Percentiles rank a stretch among this genome's conserved stretches.
phyloP scores from a whole-genome alignment of 2,797 vertebrate genomes.

The Tinamus major region DNA sequence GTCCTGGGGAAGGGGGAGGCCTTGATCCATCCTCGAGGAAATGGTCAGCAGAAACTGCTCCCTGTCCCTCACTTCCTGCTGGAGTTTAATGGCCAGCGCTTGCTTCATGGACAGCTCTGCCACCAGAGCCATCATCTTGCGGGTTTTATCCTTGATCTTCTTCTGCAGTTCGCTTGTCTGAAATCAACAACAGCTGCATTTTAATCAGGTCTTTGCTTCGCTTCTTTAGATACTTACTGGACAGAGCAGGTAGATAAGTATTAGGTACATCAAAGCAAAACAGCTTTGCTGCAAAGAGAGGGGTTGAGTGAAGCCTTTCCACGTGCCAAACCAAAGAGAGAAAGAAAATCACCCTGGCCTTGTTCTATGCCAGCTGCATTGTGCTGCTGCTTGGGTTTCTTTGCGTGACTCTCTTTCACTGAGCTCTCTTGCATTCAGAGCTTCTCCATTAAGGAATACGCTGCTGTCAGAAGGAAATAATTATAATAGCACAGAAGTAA shows the following conservation, averaged over 20 bases:
- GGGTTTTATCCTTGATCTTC: constrained; percentile 80
- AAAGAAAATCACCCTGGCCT: not conserved
- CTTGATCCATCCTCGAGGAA: constrained; percentile 82
- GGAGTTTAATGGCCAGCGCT: constrained; percentile 83
- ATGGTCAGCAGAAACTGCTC: constrained; percentile 84
- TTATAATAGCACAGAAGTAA: not conserved
- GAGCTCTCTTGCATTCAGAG: not conserved
- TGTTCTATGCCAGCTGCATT: not conserved
- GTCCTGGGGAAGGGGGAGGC: constrained; percentile 84
- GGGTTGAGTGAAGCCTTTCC: not conserved
- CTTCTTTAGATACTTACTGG: not conserved
- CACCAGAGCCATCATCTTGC: constrained; percentile 86
- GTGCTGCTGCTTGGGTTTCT: not conserved
- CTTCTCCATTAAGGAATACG: not conserved
- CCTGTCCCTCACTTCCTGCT: constrained; percentile 87
- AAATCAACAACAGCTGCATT: constrained; percentile 7
- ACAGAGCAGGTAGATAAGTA: too few relatives aligned
- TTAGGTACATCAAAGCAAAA: not conserved
- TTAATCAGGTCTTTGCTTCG: not conserved
- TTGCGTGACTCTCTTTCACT: not conserved
- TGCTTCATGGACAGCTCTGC: constrained; percentile 91
- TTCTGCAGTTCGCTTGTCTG: constrained; percentile 84
- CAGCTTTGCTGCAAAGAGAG: not conserved
- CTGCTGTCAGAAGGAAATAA: not conserved
- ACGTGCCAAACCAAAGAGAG: not conserved